These are phyloP conservation scores for Helicoverpa armigera DNA, from an alignment of 1,140 invertebrate species.

Conservation along the genomic window DNA sequence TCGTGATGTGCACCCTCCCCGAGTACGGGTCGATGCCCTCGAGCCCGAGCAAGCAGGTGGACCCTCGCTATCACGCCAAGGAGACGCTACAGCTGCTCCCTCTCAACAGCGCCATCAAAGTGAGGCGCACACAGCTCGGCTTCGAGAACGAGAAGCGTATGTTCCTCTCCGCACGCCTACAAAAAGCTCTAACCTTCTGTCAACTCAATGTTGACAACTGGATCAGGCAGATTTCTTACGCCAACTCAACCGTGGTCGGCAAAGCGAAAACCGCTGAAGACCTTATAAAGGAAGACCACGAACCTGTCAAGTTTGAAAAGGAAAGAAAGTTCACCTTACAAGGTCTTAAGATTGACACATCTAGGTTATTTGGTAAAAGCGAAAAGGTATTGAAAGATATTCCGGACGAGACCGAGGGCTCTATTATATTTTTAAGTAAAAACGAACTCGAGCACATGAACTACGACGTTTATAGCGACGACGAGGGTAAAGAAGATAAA, in stretches of 20 bases:
- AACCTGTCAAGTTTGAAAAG: conserved; percentile 85
- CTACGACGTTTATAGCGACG: conserved; percentile 85
- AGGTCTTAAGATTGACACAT: conserved; percentile 85
- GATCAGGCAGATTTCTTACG: conserved; percentile 87
- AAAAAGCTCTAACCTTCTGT: conserved; percentile 88
- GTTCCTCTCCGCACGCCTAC: conserved; percentile 88
- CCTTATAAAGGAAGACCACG: conserved; percentile 83
- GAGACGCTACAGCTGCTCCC: conserved; percentile 83
- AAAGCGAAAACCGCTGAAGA: conserved; percentile 83
- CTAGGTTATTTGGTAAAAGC: conserved; percentile 84
- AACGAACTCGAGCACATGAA: conserved; percentile 88
- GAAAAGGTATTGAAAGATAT: conserved; percentile 87
- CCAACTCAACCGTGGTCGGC: conserved; percentile 78
- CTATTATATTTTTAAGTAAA: conserved; percentile 89
- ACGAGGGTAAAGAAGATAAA: conserved; percentile 83
- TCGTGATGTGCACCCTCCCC: conserved; percentile 84
- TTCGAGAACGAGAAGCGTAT: conserved; percentile 88
- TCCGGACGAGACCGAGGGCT: conserved; percentile 88
- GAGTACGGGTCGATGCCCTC: conserved; percentile 78
- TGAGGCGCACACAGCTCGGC: conserved; percentile 86
- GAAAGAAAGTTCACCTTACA: conserved; percentile 85
- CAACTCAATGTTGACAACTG: conserved; percentile 88
- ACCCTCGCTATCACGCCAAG: conserved; percentile 77
- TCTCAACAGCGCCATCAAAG: conserved; percentile 84
- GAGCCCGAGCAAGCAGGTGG: conserved; percentile 78